Percentiles rank a stretch among this genome's conserved stretches.
phyloP scores from a whole-genome alignment of 2,113 vertebrate genomes.

The Oenanthe oenanthe region DNA sequence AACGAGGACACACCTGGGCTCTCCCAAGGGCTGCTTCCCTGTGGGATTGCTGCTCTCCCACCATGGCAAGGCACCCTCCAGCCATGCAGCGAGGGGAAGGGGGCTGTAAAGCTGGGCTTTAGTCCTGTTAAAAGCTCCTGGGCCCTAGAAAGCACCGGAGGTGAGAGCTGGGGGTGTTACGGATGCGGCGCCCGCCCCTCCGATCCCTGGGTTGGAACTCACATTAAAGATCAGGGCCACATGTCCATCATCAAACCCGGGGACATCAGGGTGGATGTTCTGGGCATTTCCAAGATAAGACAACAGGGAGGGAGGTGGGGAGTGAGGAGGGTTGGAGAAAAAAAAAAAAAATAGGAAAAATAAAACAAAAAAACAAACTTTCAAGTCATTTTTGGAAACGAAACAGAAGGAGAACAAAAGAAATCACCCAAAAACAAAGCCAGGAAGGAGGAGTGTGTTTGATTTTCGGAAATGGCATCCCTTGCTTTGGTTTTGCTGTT shows the following conservation, averaged over 20 bases:
- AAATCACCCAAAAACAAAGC: slow-evolving; percentile 12
- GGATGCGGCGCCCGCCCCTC: slow-evolving; percentile 24
- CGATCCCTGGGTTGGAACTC: slow-evolving; percentile 33
- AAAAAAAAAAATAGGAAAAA: not conserved
- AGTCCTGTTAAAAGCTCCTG: slow-evolving; percentile 59
- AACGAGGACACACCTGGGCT: not conserved
- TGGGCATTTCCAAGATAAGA: slow-evolving; percentile 60
- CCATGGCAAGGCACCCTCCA: not conserved
- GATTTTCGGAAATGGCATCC: not conserved
- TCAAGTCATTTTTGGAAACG: slow-evolving; percentile 46
- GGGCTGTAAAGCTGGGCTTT: slow-evolving; percentile 54
- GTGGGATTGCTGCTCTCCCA: not conserved
- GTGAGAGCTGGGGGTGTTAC: slow-evolving; percentile 43
- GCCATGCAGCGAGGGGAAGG: not conserved
- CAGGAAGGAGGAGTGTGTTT: not conserved
- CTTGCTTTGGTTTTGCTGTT: not conserved
- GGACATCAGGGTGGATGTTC: slow-evolving; percentile 66
- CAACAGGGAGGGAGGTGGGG: not conserved
- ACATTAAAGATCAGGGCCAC: slow-evolving; percentile 67
- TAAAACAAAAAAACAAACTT: not conserved
- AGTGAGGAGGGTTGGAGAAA: not conserved
- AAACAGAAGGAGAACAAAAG: slow-evolving; percentile 27
- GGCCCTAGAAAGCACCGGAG: not conserved
- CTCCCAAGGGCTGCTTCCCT: not conserved
- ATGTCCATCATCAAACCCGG: slow-evolving; percentile 70